Base-by-base conservation (phyloP, 2,888 invertebrate genomes). In the Dorcus parallelipipedus region DNA sequence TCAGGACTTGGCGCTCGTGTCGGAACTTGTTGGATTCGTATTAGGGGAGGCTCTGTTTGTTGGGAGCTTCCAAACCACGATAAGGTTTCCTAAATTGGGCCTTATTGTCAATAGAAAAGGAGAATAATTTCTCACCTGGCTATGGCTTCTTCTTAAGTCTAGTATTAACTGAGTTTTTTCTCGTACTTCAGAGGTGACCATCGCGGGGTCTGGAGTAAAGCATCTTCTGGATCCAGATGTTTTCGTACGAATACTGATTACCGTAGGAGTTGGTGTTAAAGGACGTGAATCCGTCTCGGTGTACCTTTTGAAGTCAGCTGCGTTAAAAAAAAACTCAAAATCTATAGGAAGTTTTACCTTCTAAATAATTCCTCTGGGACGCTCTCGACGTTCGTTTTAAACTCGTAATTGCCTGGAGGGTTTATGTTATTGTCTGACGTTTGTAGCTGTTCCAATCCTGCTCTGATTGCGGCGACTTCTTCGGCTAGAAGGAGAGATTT, bases 201-300 rank as follows among this genome's bases (percentile, higher is more conserved):
- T 78, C 4, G 26, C 6, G 43, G 88, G 85, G 73, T 91, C 90
- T 0, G 90, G 90, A 0, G 90, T 90, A 26, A 90, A 82, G 69
- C 90, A 91, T 67, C 84, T 69, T 69, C 88, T 77, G 62, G 82
- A 74, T 59, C 88, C 82, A 68, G 91, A 83, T 59, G 89, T 83
- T 69, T 89, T 73, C 51, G 91, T 85, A 74, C 90, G 81, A 65
- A 86, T 87, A 71, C 90, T 90, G 6, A 86, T 87, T 3, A 89
- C 81, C 0, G 90, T 90, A 0, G 91, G 91, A 0, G 91, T 87
- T 0, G 93, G 93, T 0, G 92, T 91, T 63, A 88, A 76, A 0
- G 93, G 91, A 23, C 93, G 81, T 0, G 93, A 93, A 73, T 93
- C 93, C 0, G 91, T 93, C 68, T 92, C 91, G 0, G 92, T 89